Conservation (phyloP, 2,113 vertebrate species). For the Leiothrix lutea region DNA sequence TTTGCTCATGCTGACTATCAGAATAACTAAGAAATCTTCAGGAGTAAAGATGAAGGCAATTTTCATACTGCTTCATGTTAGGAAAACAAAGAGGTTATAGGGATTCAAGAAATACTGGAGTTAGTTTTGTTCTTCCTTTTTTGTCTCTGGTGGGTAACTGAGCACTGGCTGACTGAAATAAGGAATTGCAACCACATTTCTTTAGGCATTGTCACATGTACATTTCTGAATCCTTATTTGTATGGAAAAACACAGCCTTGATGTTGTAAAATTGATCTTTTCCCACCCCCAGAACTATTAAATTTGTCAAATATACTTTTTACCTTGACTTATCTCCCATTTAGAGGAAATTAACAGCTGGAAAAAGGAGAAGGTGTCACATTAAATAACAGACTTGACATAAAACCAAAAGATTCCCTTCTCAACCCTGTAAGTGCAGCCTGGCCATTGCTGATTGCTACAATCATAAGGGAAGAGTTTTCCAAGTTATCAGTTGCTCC, state of each 20-base stretch:
- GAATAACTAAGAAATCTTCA: neutral
- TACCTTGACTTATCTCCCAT: neutral
- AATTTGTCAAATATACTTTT: neutral
- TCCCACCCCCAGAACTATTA: neutral
- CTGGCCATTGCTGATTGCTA: neutral
- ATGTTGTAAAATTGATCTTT: neutral
- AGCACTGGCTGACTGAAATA: neutral
- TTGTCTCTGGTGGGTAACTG: neutral
- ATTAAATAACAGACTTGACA: neutral
- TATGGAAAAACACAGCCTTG: neutral
- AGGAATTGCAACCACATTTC: neutral
- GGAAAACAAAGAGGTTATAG: neutral
- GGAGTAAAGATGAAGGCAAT: neutral
- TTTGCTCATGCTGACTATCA: neutral
- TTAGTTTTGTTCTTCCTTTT: neutral
- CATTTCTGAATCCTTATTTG: neutral
- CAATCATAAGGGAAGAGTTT: neutral
- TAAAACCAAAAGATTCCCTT: neutral
- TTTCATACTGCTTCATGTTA: neutral
- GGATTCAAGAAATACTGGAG: neutral
- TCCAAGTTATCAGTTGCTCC: neutral
- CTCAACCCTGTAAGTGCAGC: neutral
- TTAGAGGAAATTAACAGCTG: neutral
- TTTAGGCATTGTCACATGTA: neutral
- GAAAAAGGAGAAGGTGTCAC: neutral